A percentile compares a stretch with the other conserved stretches of the same genome.
phyloP scores from a whole-genome alignment of 1,140 invertebrate species.

The Drosophila jambulina region DNA sequence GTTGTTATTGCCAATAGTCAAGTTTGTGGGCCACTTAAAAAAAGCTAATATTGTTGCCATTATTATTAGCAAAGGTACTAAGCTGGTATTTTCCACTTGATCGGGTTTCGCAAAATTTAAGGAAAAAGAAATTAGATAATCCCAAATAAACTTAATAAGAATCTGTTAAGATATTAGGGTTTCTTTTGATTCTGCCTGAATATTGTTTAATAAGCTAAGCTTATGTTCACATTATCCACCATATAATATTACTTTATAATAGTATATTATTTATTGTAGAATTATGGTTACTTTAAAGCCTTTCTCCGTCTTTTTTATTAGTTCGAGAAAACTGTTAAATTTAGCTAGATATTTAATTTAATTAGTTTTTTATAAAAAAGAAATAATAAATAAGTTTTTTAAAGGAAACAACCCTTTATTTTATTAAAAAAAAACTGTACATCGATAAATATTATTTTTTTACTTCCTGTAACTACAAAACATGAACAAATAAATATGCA shows the following conservation, averaged over 20 bases:
- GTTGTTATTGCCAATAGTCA: slow-evolving; percentile 35
- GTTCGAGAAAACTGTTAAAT: background rate
- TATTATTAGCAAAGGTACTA: slow-evolving; percentile 17
- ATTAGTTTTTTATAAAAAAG: no score
- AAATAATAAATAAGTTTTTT: no score
- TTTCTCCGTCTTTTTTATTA: background rate
- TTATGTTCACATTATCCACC: background rate
- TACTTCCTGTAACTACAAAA: background rate
- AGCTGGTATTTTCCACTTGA: slow-evolving; percentile 47
- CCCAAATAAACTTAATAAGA: background rate
- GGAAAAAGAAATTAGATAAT: background rate
- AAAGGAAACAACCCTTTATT: background rate
- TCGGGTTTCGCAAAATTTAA: slow-evolving; percentile 17
- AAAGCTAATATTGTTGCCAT: slow-evolving; percentile 39
- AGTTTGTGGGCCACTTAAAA: slow-evolving; percentile 50
- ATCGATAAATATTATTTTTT: background rate
- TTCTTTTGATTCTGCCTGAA: no score
- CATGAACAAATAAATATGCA: background rate
- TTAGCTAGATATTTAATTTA: no score
- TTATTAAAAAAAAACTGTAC: background rate
- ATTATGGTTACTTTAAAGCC: background rate
- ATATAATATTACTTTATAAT: background rate
- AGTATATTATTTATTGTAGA: background rate
- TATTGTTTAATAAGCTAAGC: background rate
- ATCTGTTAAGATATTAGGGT: background rate